Base-by-base conservation (phyloP, 2,888 invertebrate genomes). In the Athetis lepigone region DNA sequence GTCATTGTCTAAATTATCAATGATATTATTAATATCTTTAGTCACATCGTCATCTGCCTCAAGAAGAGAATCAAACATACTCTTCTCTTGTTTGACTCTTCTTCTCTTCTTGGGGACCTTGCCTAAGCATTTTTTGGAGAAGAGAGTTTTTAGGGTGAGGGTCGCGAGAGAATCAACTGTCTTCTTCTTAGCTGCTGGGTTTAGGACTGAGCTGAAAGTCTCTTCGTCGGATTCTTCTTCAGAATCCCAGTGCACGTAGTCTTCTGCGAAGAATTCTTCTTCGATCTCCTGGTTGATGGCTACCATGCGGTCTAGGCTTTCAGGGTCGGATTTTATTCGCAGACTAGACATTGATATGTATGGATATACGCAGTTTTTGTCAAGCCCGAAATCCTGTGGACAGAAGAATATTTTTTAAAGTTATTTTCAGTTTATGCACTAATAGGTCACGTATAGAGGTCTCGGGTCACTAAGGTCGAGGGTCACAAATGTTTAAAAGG, bases 201-300 rank as follows among this genome's bases (percentile, higher is more conserved):
- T 55, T 0, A 55, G 43, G 1, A 55, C 37, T 4, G 21, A 29
- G 18, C 49, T 40, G 52, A 58, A 59, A 0, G 56, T 50, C 1
- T 70, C 75, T 8, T 46, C 65, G 0, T 77, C 79, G 2, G 69
- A 47, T 0, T 59, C 80, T 1, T 80, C 61, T 21, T 89, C 90
- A 0, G 92, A 90, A 46, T 92, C 92, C 90, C 92, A 91, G 33
- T 91, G 90, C 0, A 88, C 29, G 5, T 68, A 70, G 29, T 86
- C 88, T 37, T 85, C 82, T 0, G 77, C 56, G 13, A 81, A 83
- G 54, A 88, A 85, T 5, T 83, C 86, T 2, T 83, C 64, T 36
- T 82, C 85, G 0, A 90, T 73, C 0, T 87, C 85, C 0, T 89
- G 79, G 0, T 83, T 75, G 1, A 92, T 90, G 6, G 81, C 71